phyloP scores from a whole-genome alignment of 30 jellyfish, hydroid and myxozoan species.

The Chironex yamaguchii region DNA sequence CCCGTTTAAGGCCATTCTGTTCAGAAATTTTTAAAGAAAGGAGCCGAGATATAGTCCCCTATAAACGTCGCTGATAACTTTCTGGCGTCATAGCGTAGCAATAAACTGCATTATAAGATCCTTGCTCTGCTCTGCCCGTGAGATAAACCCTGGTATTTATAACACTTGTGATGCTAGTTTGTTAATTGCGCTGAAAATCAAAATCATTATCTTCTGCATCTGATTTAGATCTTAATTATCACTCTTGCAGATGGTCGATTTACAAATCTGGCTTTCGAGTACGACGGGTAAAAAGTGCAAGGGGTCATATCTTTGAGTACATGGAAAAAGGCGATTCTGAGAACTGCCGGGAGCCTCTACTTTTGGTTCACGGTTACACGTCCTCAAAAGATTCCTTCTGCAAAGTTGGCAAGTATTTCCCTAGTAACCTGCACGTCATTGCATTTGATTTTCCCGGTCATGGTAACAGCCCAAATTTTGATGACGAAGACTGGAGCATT shows the following conservation, averaged over 20 bases:
- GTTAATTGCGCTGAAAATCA: too few relatives aligned
- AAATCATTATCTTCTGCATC: too few relatives aligned
- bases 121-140: too few relatives aligned
- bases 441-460: constrained; percentile 93
- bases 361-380: constrained; percentile 81
- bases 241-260: constrained; percentile 21
- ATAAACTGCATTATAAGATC: too few relatives aligned
- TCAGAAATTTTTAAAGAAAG: too few relatives aligned
- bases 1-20: too few relatives aligned
- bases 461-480: constrained; percentile 71
- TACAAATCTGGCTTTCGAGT: constrained; percentile 52
- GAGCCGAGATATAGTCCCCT: too few relatives aligned
- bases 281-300: background rate
- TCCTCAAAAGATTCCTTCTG: constrained; percentile 73
- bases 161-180: too few relatives aligned
- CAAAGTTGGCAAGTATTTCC: constrained; percentile 48
- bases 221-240: background rate
- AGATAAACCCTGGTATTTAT: too few relatives aligned
- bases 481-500: constrained; percentile 55
- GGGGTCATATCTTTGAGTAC: constrained; percentile 50
- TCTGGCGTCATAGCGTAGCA: too few relatives aligned
- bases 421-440: constrained; percentile 66
- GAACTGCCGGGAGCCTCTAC: constrained; percentile 33
- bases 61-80: too few relatives aligned
- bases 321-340: constrained; percentile 70